These are phyloP conservation scores for Achatina immaculata DNA, from an alignment of 1,140 invertebrate species.

Conservation along the genomic window DNA sequence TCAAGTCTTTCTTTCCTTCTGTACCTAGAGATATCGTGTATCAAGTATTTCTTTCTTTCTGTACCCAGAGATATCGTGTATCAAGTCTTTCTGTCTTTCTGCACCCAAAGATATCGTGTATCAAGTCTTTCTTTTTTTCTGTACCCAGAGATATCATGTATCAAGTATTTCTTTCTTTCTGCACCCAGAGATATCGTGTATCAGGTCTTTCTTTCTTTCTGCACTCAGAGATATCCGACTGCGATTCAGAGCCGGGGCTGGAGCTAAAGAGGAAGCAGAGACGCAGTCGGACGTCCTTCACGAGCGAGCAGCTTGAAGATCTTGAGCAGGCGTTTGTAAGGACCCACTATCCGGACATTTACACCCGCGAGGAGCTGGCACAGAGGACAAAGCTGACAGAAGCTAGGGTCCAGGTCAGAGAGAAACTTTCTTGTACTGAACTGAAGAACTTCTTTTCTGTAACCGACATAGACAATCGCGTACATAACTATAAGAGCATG, in stretches of 20 bases:
- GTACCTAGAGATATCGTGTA: too few relatives aligned
- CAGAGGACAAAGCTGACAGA: constrained; percentile 92
- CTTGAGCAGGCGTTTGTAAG: constrained; percentile 95
- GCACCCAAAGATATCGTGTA: too few relatives aligned
- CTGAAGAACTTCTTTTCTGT: background rate
- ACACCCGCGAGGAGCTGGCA: constrained; percentile 94
- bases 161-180: too few relatives aligned
- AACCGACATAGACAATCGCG: background rate
- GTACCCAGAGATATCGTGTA: too few relatives aligned
- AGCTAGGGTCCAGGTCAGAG: constrained; percentile 95
- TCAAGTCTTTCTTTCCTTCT: too few relatives aligned
- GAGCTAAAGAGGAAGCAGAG: constrained; percentile 73
- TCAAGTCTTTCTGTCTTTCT: too few relatives aligned
- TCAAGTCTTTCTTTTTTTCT: too few relatives aligned
- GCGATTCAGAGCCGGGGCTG: constrained; percentile 62
- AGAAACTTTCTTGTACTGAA: background rate
- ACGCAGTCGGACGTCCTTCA: constrained; percentile 95
- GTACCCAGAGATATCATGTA: too few relatives aligned
- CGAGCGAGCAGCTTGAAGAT: constrained; percentile 94
- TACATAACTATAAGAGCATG: too few relatives aligned
- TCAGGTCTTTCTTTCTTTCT: too few relatives aligned
- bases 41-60: too few relatives aligned
- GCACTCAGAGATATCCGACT: constrained; percentile 60
- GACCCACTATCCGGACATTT: constrained; percentile 97
- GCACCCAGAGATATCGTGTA: too few relatives aligned